A percentile compares a stretch with the other conserved stretches of the same genome.
Conservation (phyloP, 2,888 invertebrate species). For the Urechis unicinctus region DNA sequence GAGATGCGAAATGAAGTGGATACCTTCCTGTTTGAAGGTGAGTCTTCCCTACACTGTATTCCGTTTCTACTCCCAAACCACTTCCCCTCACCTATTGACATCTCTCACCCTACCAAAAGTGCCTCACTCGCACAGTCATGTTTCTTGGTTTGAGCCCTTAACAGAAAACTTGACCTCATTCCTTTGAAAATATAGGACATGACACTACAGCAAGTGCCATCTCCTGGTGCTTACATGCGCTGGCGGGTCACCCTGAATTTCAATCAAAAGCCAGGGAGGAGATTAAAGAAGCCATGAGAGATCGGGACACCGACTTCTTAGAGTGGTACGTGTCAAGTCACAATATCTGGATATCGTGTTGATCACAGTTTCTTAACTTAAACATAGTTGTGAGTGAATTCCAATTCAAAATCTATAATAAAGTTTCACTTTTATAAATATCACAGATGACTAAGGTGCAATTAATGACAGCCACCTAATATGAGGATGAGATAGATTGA, state of each 20-base stretch:
- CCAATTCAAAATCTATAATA: too few relatives aligned
- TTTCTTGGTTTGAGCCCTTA: too few relatives aligned
- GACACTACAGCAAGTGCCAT: slow-evolving; percentile 28
- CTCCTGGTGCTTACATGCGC: slow-evolving; percentile 22
- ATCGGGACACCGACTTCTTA: slow-evolving; percentile 14
- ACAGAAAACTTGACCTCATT: neutral
- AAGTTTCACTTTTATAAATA: too few relatives aligned
- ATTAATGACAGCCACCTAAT: too few relatives aligned
- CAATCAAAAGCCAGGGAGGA: slow-evolving; percentile 22
- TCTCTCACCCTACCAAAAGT: too few relatives aligned
- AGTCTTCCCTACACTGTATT: neutral
- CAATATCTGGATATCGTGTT: too few relatives aligned
- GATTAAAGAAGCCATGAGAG: slow-evolving; percentile 14
- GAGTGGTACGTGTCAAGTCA: slow-evolving; percentile 7
- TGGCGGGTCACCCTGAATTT: slow-evolving; percentile 23
- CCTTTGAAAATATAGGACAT: slow-evolving; percentile 21
- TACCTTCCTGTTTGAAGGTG: slow-evolving; percentile 21
- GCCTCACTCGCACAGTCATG: too few relatives aligned
- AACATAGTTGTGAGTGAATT: too few relatives aligned
- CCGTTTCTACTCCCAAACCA: too few relatives aligned
- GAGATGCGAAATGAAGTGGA: slow-evolving; percentile 35
- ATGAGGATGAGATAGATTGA: slow-evolving; percentile 11
- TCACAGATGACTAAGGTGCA: too few relatives aligned
- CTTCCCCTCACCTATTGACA: too few relatives aligned
- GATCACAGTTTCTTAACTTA: too few relatives aligned